Conservation (phyloP, 2,797 vertebrate species). For the Chloroceryle amazona region DNA sequence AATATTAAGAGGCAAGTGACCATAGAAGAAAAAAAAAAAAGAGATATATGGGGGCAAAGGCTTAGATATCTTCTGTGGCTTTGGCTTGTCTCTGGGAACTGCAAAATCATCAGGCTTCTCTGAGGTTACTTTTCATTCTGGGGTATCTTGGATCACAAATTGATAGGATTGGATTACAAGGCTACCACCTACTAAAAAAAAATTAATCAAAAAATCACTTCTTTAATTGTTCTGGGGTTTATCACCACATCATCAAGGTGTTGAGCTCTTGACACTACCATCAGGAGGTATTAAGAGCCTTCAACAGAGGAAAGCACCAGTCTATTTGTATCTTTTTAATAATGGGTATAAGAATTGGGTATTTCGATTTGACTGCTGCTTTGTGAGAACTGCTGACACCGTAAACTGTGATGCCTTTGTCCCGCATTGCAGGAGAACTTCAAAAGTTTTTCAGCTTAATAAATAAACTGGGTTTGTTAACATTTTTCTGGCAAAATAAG, state of each 20-base stretch:
- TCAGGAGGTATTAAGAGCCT: neutral
- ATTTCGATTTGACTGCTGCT: slow-evolving; percentile 34
- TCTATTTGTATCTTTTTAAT: slow-evolving; percentile 41
- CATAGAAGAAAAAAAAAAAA: neutral
- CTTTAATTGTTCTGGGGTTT: neutral
- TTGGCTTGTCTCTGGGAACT: neutral
- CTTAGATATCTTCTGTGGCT: neutral
- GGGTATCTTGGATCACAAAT: accelerated
- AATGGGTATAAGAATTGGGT: slow-evolving; percentile 20
- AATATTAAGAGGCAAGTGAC: neutral
- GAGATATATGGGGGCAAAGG: neutral
- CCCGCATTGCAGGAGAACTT: slow-evolving; percentile 1
- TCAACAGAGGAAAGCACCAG: neutral
- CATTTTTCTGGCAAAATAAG: neutral
- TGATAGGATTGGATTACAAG: neutral
- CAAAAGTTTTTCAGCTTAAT: slow-evolving; percentile 51
- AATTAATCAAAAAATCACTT: neutral
- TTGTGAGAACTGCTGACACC: slow-evolving; percentile 47
- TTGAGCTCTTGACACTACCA: neutral
- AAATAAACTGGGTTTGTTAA: slow-evolving; percentile 38
- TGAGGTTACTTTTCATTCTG: neutral
- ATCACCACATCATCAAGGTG: neutral
- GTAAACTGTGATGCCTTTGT: slow-evolving; percentile 32
- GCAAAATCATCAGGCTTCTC: neutral
- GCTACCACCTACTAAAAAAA: neutral